Evolutionary conservation across 1,140 invertebrate genomes (phyloP).

Genomic region (Panagrolaimus sp.): DNA sequence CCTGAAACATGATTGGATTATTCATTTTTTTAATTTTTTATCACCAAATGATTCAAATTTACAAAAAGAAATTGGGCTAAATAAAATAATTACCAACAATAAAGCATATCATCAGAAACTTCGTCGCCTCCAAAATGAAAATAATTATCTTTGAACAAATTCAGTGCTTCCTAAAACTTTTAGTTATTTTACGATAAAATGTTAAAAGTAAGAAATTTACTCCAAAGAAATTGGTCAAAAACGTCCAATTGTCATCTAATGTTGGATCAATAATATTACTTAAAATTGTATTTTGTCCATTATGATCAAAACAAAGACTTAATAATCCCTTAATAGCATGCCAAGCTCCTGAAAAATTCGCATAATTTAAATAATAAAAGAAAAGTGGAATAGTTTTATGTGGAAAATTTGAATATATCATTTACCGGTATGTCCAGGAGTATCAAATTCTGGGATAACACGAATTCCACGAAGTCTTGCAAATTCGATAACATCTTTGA

Average conservation of each 20-base stretch:
- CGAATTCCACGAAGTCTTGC: slow-evolving; percentile 75
- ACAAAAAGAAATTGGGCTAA: too few species aligned
- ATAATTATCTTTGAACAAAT: slow-evolving; percentile 70
- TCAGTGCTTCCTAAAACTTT: slow-evolving; percentile 62
- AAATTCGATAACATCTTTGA: slow-evolving; percentile 70
- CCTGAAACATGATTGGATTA: too few species aligned
- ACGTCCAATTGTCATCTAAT: slow-evolving; percentile 50
- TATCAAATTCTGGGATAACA: slow-evolving; percentile 83
- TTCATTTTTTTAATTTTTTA: too few species aligned
- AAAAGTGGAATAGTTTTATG: too few species aligned
- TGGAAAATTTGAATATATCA: slow-evolving; percentile 66
- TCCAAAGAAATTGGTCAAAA: slow-evolving; percentile 53
- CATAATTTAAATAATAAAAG: slow-evolving; percentile 73
- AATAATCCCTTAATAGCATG: slow-evolving; percentile 63
- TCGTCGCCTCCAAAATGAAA: slow-evolving; percentile 84
- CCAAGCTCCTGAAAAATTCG: slow-evolving; percentile 71
- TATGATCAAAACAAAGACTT: slow-evolving; percentile 66
- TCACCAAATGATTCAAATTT: too few species aligned
- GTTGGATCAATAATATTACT: slow-evolving; percentile 58
- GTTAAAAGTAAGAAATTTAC: slow-evolving; percentile 15
- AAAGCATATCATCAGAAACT: slow-evolving; percentile 62
- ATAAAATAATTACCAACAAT: slow-evolving; percentile 32
- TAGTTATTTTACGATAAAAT: too few species aligned
- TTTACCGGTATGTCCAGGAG: slow-evolving; percentile 68
- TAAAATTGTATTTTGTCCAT: slow-evolving; percentile 30